Percentiles rank a stretch among this genome's conserved stretches.
Conservation (phyloP, 2,888 invertebrate species). For the Timema cristinae region DNA sequence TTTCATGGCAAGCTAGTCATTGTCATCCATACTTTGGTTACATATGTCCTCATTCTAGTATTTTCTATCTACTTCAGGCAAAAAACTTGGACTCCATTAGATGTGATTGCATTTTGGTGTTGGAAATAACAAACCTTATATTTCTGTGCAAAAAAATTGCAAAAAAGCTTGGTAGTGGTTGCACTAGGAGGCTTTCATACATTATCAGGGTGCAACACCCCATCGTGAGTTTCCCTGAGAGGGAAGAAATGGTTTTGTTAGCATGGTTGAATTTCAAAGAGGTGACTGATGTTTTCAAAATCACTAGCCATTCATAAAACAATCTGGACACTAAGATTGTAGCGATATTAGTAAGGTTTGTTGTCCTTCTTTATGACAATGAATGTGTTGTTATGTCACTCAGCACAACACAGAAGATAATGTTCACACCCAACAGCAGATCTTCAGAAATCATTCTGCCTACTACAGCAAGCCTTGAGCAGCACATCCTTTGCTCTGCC, state of each 20-base stretch:
- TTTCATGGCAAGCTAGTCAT: not conserved
- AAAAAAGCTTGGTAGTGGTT: not conserved
- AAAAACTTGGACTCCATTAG: not conserved
- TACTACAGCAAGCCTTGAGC: conserved; percentile 1
- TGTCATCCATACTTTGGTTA: not conserved
- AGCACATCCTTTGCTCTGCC: not conserved
- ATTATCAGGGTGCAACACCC: not conserved
- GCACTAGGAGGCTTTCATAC: not conserved
- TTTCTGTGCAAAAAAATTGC: conserved; percentile 1
- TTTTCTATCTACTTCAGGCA: not conserved
- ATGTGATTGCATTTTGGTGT: not conserved
- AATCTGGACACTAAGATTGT: not conserved
- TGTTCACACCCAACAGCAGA: not conserved
- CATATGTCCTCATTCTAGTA: conserved; percentile 7
- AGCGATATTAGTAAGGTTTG: not conserved
- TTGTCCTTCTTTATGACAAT: not conserved
- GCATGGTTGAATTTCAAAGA: not conserved
- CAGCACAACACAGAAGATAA: not conserved
- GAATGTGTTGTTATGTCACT: not conserved
- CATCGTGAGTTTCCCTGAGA: not conserved
- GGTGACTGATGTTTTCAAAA: not conserved
- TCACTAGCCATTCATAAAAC: not conserved
- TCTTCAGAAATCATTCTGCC: not conserved
- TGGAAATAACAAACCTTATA: not conserved
- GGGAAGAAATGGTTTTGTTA: not conserved